Conservation (phyloP, 2,888 invertebrate genomes). For the Anagyrus pseudococci region DNA sequence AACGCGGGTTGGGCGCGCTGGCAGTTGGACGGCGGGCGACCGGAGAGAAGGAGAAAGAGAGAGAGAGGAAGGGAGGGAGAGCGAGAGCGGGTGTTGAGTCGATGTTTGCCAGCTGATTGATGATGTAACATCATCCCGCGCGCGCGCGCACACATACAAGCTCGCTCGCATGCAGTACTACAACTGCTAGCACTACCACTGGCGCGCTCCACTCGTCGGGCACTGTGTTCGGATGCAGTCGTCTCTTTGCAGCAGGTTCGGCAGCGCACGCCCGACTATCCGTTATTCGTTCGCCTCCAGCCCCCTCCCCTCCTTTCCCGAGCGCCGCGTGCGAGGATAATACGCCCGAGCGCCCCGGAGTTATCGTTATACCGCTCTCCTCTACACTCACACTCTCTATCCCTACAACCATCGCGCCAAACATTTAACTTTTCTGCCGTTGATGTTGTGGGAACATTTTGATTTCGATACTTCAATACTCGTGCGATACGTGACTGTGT, state of each 20-base stretch:
- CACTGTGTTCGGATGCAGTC: constrained; percentile 15
- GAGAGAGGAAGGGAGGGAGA: constrained; percentile 40
- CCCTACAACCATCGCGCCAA: no score
- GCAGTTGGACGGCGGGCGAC: no score
- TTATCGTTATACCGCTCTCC: no score
- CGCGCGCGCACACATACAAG: constrained; percentile 17
- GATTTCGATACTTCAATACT: no score
- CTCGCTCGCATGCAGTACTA: constrained; percentile 39
- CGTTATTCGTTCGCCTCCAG: background rate
- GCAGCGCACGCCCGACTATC: constrained; percentile 20
- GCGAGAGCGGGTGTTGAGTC: constrained; percentile 57
- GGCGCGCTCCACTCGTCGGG: constrained; percentile 3
- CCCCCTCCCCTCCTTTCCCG: background rate
- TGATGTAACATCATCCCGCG: constrained; percentile 59
- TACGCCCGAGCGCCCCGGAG: no score
- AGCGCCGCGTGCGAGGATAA: background rate
- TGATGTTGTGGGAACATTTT: no score
- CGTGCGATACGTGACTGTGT: no score
- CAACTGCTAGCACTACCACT: constrained; percentile 28
- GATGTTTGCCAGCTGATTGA: constrained; percentile 61
- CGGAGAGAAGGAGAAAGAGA: constrained; percentile 7
- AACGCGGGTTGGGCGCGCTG: background rate
- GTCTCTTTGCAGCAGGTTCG: constrained; percentile 16
- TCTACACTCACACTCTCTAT: no score
- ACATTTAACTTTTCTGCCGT: no score